Evolutionary conservation across 2,113 vertebrate species (phyloP), one percentile per base, ranked within the genome.

Genomic region (Xyrauchen texanus): DNA sequence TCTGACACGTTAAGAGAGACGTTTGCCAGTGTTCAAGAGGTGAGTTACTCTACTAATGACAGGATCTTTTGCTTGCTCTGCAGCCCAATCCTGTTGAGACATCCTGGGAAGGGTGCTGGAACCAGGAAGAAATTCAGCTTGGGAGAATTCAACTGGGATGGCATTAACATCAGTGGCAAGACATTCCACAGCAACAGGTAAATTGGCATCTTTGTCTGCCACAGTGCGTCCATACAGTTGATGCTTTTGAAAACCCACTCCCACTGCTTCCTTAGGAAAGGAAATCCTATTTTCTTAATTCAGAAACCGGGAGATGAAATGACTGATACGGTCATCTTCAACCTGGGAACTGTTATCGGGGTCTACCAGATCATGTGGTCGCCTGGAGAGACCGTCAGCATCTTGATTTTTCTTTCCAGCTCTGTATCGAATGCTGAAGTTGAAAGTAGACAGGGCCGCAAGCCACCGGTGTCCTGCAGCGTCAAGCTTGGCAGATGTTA

Each of bases 41-140:
- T 55, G 2, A 42, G 53, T 79, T 3, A 82, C 70, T 51, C 76
- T 78, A 13, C 70, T 79, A 45, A 71, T 81, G 13, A 12, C 10
- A 6, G 78, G 82, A 52, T 83, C n/a, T 7, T 71, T n/a, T 66
- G 44, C 52, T 70, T 81, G 75, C 15, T 81, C 83, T 4, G 13
- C 5, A 5, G 57, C 64, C 82, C 79, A 81, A 6, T 78, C 64
- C 47, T 67, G 68, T 0, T 15, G 57, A 6, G 79, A 84, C 63
- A 84, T 84, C 9, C 15, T 12, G 7, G 74, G 78, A 8, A 83
- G 10, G 0, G 72, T 80, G 34, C 72, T 34, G 2, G 82, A 69
- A 4, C 76, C 55, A 9, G 62, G 62, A 12, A 80, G 49, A 8
- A 67, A 7, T 45, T 83, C 51, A 52, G 51, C 51, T 9, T 52